Conservation (phyloP, 35 echinoderm and acorn worm genomes). For the Lytechinus variegatus region DNA sequence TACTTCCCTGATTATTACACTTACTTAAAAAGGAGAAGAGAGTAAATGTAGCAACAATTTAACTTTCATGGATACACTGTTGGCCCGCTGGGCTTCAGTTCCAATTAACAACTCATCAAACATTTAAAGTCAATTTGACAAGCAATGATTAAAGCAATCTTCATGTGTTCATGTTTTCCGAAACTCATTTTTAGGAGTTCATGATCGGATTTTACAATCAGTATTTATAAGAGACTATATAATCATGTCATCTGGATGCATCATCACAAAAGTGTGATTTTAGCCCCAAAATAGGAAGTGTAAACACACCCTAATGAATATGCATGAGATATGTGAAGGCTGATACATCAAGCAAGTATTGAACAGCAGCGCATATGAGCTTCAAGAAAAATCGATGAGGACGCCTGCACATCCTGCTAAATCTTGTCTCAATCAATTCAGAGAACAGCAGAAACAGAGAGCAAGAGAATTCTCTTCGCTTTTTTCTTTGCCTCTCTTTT, state of each 20-base stretch:
- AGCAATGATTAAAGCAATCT: too few species aligned
- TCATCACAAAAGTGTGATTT: not conserved
- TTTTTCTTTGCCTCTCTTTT: not conserved
- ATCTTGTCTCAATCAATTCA: not conserved
- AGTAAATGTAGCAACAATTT: too few species aligned
- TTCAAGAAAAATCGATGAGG: not conserved
- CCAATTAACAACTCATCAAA: too few species aligned
- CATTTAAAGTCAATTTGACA: too few species aligned
- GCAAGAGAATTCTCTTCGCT: not conserved
- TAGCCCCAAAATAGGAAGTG: not conserved
- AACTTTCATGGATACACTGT: too few species aligned
- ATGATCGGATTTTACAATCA: too few species aligned
- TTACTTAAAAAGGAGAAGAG: too few species aligned
- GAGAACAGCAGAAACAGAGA: not conserved
- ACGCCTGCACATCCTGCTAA: slow-evolving; percentile 24
- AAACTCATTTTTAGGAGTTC: too few species aligned
- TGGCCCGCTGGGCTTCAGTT: too few species aligned
- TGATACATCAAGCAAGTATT: not conserved
- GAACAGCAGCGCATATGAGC: not conserved
- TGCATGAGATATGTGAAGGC: not conserved
- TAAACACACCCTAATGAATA: not conserved
- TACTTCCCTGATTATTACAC: too few species aligned
- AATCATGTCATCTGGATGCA: not conserved
- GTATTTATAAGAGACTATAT: too few species aligned
- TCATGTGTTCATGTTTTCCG: too few species aligned